phyloP scores from a whole-genome alignment of 1,140 invertebrate genomes.

The Drosophila pseudoananassae region DNA sequence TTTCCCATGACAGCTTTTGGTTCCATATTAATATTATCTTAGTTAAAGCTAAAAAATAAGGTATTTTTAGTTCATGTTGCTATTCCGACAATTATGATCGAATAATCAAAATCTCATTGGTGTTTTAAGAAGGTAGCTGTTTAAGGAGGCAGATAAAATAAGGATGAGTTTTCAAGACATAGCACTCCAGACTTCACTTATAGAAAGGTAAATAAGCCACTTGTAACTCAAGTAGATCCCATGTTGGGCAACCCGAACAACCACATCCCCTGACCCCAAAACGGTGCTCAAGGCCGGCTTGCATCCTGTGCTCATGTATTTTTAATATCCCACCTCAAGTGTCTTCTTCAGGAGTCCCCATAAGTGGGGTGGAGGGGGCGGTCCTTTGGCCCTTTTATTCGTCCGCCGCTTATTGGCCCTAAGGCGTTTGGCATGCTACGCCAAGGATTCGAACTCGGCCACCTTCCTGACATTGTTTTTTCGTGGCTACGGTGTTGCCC shows the following conservation, averaged over 20 bases:
- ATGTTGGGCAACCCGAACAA: constrained; percentile 13
- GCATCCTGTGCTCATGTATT: constrained; percentile 66
- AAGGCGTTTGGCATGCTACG: constrained; percentile 62
- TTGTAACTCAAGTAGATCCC: constrained; percentile 71
- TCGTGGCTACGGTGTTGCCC: constrained; percentile 35
- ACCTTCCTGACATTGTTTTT: constrained; percentile 39
- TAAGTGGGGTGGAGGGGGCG: constrained; percentile 3
- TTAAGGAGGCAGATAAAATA: background rate
- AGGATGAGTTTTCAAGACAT: constrained; percentile 51
- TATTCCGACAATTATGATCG: background rate
- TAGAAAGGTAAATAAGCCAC: constrained; percentile 80
- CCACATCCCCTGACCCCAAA: constrained; percentile 13
- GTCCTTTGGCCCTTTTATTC: constrained; percentile 53
- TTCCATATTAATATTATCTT: too few relatives aligned
- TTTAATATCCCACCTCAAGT: constrained; percentile 79
- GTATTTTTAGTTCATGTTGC: too few relatives aligned
- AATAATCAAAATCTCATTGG: constrained; percentile 69
- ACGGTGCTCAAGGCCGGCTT: background rate
- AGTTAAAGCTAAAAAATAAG: too few relatives aligned
- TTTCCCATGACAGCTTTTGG: too few relatives aligned
- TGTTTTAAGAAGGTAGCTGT: constrained; percentile 47
- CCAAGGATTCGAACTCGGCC: constrained; percentile 22
- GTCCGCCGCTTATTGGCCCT: constrained; percentile 68
- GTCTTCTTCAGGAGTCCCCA: constrained; percentile 56
- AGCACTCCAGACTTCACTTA: constrained; percentile 78